Percentiles rank a stretch among this genome's conserved stretches.
phyloP scores from a whole-genome alignment of 1,140 invertebrate species.

The Bombus balteatus region DNA sequence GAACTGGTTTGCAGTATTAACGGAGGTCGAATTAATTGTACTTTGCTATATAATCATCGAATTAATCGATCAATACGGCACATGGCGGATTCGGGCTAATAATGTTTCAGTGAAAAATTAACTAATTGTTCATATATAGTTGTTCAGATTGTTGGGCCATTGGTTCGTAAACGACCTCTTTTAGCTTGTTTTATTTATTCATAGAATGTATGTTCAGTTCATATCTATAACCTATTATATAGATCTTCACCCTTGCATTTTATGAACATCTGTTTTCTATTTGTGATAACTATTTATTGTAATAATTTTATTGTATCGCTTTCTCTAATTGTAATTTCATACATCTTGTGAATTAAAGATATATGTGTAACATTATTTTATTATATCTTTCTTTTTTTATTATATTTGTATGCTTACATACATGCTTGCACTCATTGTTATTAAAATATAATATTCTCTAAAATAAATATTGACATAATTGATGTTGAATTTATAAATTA shows the following conservation, averaged over 20 bases:
- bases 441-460: not conserved
- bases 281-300: not conserved
- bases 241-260: not conserved
- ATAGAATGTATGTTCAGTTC: not conserved
- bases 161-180: conserved; percentile 22
- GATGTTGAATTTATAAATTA: conserved; percentile 71
- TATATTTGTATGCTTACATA: not conserved
- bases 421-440: not conserved
- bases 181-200: conserved; percentile 5
- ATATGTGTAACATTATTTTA: not conserved
- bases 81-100: conserved; percentile 50
- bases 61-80: conserved; percentile 64
- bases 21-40: not conserved
- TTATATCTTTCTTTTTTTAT: not conserved
- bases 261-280: conserved; percentile 19
- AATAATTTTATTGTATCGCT: not conserved
- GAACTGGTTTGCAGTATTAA: not conserved
- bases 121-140: conserved; percentile 12
- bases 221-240: not conserved
- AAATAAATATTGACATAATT: conserved; percentile 24
- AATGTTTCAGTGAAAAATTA: conserved; percentile 25
- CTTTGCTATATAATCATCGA: conserved; percentile 33
- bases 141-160: not conserved
- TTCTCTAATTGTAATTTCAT: not conserved
- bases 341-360: not conserved